A percentile compares a stretch with the other conserved stretches of the same genome.
Evolutionary conservation across 2,113 vertebrate species (phyloP).

Genomic region (Rhabdomys dilectus): DNA sequence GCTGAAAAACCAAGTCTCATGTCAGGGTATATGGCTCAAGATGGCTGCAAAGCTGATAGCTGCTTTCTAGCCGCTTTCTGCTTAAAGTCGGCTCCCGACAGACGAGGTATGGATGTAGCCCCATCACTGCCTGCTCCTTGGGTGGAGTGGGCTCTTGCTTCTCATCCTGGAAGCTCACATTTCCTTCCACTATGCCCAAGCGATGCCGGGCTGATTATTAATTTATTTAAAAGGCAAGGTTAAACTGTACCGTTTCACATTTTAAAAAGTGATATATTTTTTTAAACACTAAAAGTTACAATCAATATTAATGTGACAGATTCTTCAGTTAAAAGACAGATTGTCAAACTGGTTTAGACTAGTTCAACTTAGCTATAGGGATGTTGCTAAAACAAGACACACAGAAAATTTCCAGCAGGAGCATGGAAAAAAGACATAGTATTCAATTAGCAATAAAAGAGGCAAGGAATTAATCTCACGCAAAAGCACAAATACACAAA

Average conservation of each 20-base stretch:
- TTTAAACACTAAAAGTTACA: background rate
- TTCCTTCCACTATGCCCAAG: background rate
- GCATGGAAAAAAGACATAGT: background rate
- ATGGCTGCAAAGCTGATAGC: no score
- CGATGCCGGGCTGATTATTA: background rate
- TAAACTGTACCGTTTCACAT: background rate
- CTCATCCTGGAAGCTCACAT: background rate
- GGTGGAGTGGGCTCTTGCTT: background rate
- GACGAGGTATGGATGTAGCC: background rate
- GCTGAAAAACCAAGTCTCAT: no score
- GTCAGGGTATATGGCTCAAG: no score
- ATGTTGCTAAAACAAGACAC: background rate
- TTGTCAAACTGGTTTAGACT: background rate
- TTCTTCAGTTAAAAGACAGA: background rate
- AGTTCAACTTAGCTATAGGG: background rate
- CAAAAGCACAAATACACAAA: background rate
- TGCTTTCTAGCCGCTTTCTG: no score
- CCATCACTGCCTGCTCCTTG: background rate
- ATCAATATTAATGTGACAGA: background rate
- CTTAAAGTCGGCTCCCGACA: no score
- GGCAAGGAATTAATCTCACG: background rate
- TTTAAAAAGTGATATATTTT: background rate
- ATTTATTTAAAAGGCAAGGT: background rate
- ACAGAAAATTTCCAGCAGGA: background rate
- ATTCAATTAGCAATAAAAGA: background rate